Evolutionary conservation across 2,113 vertebrate genomes (phyloP), one percentile per base, ranked within the genome.

Genomic region (Hippoglossus stenolepis): DNA sequence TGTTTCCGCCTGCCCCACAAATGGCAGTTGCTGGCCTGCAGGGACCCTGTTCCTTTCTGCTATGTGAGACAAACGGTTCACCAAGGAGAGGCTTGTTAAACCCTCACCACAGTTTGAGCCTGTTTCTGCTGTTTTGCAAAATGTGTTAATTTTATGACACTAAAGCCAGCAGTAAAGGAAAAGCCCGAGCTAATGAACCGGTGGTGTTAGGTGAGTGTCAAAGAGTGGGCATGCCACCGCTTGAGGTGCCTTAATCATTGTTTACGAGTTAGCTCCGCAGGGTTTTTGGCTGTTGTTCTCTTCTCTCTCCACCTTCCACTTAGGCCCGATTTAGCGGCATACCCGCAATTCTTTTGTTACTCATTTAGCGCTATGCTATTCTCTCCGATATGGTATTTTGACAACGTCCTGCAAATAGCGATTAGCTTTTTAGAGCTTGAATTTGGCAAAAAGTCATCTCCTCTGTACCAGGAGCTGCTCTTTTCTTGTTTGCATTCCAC

Each of bases 111-210:
- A 89, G 88, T 81, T 87, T 75, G 66, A 84, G 76, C 58, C 59
- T 53, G 88, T 80, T 87, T 87, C 82, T 80, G 84, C 82, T 87
- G 82, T 90, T 90, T 89, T 87, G 83, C 85, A 60, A 86, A 90
- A 92, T 51, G 92, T 93, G 94, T 93, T 93, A 94, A 93, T 94
- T 94, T 94, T 92, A 93, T 79, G 86, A 93, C 87, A 80, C 73
- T 82, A 80, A 87, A 89, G 80, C 76, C 85, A 53, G 87, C 86
- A 87, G 91, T 93, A 91, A 93, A 94, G 90, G 69, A 85, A 81
- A 92, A 90, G 87, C 90, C 84, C 71, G 43, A n/a, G 67, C 89
- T 92, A 94, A 94, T 93, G 89, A 93, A 80, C 73, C 69, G 56
- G 78, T 79, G 80, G 88, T 79, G 90, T 85, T 82, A 87, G 91